Evolutionary conservation across 2,888 invertebrate genomes (phyloP), one percentile per base, ranked within the genome.

Genomic region (Dryococelus australis): DNA sequence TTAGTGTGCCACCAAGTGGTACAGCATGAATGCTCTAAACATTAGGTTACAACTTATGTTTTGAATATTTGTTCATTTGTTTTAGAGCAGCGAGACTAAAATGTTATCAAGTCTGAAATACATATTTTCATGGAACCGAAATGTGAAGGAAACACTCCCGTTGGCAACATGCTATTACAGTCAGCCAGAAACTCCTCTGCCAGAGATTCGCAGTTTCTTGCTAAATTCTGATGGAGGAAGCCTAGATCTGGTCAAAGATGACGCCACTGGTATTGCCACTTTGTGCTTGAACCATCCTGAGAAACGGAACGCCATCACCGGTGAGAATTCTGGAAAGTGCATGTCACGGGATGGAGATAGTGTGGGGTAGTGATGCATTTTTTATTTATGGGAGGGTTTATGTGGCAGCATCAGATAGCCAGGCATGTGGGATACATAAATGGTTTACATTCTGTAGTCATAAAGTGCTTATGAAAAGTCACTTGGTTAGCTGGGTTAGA

Each of bases 301-400:
- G 9, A 92, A 91, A 89, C 92, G 92, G 88, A 94, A 94, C 91
- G 93, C 93, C 20, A 88, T 94, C 16, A 92, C 92, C 89, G 94
- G 94, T 93, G 90, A 87, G 65, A 16, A 65, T 20, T 24, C 65
- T 65, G 65, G 8, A 65, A 20, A n/a, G 8, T 16, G 51, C 51
- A 20, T 6, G 51, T 51, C 51, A 51, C 35, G 35, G 51, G 13
- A 51, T 16, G 51, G 13, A 8, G 12, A 20, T 8, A 20, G 51
- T 51, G 51, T 12, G 0, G 13, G 51, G 2, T 20, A 12, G 51
- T 51, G 51, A 2, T 20, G 51, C 51, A 20, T 35, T 4, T 35
- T 35, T 35, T 1, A 35, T 35, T 1, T 35, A 35, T 35, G 35
- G 35, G 35, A 35, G 35, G 35, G 35, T 35, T 35, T 35, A 35